A percentile compares a stretch with the other conserved stretches of the same genome.
Evolutionary conservation across 2,797 vertebrate genomes (phyloP).

Genomic region (Sebastes itinus): DNA sequence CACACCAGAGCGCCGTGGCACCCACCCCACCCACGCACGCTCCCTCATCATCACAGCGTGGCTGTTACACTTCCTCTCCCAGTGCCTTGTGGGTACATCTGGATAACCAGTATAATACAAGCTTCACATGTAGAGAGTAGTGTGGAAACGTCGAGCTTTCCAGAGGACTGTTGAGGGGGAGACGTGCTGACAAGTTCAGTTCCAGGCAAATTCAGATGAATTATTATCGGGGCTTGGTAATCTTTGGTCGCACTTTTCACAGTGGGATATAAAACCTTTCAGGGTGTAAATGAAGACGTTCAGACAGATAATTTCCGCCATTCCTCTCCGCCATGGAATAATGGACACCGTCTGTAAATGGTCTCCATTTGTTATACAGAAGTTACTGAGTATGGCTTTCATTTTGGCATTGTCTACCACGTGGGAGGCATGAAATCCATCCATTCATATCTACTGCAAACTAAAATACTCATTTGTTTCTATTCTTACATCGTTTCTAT

Average conservation of each 20-base stretch:
- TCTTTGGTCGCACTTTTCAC: slow-evolving; percentile 46
- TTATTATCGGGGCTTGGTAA: slow-evolving; percentile 43
- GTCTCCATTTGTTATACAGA: background rate
- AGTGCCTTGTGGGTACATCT: slow-evolving; percentile 71
- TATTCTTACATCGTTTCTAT: background rate
- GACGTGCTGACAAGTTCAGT: slow-evolving; percentile 60
- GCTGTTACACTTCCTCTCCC: slow-evolving; percentile 65
- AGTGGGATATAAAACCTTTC: slow-evolving; percentile 33
- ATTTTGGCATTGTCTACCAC: background rate
- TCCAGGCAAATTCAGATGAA: slow-evolving; percentile 62
- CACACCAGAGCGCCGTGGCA: slow-evolving; percentile 35
- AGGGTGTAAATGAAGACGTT: slow-evolving; percentile 48
- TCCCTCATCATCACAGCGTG: slow-evolving; percentile 48
- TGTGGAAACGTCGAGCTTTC: slow-evolving; percentile 62
- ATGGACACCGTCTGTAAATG: background rate
- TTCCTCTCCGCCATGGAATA: background rate
- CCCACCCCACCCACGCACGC: slow-evolving; percentile 45
- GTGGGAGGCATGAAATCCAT: background rate
- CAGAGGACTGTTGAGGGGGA: slow-evolving; percentile 16
- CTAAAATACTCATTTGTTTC: background rate
- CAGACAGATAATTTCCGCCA: slow-evolving; percentile 12
- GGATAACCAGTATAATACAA: slow-evolving; percentile 60
- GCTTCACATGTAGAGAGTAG: slow-evolving; percentile 39
- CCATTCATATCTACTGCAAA: background rate
- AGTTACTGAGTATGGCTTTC: background rate